These are phyloP conservation scores for Porites lobata DNA, from an alignment of 92 coral and sea anemone genomes.

Conservation along the genomic window DNA sequence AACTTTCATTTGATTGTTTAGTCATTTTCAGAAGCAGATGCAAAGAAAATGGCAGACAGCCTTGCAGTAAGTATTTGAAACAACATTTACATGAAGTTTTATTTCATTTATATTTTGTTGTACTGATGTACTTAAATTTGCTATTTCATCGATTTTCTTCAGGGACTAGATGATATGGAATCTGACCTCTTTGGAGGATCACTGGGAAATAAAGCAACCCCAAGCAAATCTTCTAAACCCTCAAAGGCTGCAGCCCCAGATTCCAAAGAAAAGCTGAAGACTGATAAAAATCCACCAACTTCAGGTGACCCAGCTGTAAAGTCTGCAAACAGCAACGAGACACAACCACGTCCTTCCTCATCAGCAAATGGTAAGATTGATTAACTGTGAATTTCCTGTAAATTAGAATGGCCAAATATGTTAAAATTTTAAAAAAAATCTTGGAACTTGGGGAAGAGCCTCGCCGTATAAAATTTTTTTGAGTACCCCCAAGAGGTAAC, in stretches of 20 bases:
- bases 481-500: too few species aligned
- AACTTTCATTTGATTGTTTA: constrained; percentile 1
- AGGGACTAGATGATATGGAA: constrained; percentile 98
- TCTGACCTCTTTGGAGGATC: constrained; percentile 96
- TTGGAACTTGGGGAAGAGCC: too few species aligned
- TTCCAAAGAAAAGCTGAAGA: constrained; percentile 12
- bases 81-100: too few species aligned
- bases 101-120: background rate
- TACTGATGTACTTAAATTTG: background rate
- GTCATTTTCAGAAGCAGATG: constrained; percentile 89
- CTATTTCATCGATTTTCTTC: background rate
- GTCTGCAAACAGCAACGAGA: background rate
- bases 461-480: too few species aligned
- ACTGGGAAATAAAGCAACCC: constrained; percentile 60
- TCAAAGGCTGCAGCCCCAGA: constrained; percentile 21
- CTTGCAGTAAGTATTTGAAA: constrained; percentile 79
- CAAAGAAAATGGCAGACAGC: constrained; percentile 89
- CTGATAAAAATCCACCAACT: constrained; percentile 34
- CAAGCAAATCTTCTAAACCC: constrained; percentile 43
- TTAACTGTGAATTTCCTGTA: too few species aligned
- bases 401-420: too few species aligned
- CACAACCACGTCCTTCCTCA: background rate
- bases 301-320: constrained; percentile 14
- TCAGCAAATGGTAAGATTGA: background rate
- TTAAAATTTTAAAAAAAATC: too few species aligned